phyloP scores from a whole-genome alignment of 2,113 vertebrate species.

The Leptodactylus fuscus region DNA sequence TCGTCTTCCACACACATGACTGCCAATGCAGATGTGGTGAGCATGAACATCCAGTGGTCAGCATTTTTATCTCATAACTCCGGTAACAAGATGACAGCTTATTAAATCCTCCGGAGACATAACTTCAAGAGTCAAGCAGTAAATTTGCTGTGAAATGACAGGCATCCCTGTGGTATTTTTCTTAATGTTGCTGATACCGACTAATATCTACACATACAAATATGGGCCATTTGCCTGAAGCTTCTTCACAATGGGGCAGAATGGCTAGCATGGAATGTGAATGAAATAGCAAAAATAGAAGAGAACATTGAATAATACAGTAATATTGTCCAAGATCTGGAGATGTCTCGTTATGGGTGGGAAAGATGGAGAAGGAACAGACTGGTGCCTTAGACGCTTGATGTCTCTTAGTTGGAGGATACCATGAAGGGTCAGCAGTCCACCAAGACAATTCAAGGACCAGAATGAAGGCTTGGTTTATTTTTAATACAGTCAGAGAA shows the following conservation, averaged over 20 bases:
- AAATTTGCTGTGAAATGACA: slow-evolving; percentile 27
- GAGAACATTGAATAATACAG: background rate
- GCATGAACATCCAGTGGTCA: slow-evolving; percentile 23
- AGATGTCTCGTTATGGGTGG: background rate
- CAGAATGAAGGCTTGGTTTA: background rate
- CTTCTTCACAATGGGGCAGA: background rate
- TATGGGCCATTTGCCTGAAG: background rate
- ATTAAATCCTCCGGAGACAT: slow-evolving; percentile 24
- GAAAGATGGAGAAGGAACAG: background rate
- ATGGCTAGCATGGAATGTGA: background rate
- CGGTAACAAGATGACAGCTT: slow-evolving; percentile 29
- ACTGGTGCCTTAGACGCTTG: background rate
- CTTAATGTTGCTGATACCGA: slow-evolving; percentile 50
- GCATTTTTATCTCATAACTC: slow-evolving; percentile 19
- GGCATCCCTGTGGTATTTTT: background rate
- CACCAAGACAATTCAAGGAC: no score
- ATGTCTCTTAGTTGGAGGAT: background rate
- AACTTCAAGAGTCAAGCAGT: slow-evolving; percentile 16
- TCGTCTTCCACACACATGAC: background rate
- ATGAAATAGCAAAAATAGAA: background rate
- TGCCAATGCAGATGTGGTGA: slow-evolving; percentile 9
- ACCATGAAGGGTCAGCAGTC: no score
- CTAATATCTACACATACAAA: slow-evolving; percentile 37
- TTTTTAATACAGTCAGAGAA: background rate
- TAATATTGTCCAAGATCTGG: background rate